These are phyloP conservation scores for Oryzias melastigma DNA, from an alignment of 2,113 vertebrate species.

Conservation along the genomic window DNA sequence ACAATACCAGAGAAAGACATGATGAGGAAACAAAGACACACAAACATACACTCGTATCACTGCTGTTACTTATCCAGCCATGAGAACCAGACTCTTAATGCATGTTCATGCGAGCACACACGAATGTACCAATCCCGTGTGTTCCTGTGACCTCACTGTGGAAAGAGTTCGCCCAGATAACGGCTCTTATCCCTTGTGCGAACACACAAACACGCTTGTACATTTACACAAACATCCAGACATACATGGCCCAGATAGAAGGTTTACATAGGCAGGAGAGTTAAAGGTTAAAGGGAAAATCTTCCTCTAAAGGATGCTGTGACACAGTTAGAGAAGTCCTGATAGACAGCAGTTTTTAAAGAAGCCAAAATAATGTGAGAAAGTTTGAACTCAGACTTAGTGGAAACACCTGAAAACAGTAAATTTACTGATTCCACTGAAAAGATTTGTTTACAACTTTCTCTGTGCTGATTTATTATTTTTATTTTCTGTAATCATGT, in stretches of 20 bases:
- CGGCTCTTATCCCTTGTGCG: constrained; percentile 46
- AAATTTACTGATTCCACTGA: no score
- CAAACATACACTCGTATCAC: constrained; percentile 26
- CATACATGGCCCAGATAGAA: neutral
- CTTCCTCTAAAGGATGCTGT: no score
- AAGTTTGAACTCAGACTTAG: no score
- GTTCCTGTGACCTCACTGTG: constrained; percentile 65
- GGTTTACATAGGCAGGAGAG: neutral
- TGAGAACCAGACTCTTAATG: constrained; percentile 71
- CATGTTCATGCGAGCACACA: constrained; percentile 74
- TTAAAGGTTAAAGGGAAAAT: neutral
- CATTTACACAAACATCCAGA: constrained; percentile 7
- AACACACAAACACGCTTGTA: constrained; percentile 13
- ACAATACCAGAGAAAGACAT: neutral
- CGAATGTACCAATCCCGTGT: constrained; percentile 16
- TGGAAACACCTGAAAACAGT: no score
- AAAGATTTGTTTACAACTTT: no score
- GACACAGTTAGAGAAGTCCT: no score
- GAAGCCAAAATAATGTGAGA: no score
- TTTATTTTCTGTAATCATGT: no score
- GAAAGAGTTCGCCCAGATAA: constrained; percentile 63
- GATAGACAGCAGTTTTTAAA: no score
- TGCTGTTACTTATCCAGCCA: constrained; percentile 23
- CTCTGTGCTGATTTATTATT: no score
- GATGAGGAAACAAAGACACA: constrained; percentile 39